Evolutionary conservation across 2,113 vertebrate species (phyloP).

Genomic region (Eublepharis macularius): DNA sequence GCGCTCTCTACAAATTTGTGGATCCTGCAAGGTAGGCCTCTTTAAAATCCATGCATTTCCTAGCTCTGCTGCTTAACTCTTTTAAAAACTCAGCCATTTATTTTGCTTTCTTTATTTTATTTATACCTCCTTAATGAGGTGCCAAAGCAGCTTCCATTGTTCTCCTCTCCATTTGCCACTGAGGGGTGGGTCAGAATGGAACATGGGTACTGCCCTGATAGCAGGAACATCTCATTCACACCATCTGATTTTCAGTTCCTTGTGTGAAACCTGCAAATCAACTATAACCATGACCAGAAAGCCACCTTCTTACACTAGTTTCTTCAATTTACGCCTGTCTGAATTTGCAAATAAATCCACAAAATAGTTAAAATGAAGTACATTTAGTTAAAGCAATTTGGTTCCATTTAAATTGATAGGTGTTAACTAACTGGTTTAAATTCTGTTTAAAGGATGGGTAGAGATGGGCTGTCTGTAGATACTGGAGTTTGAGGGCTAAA

Average conservation of each 20-base stretch:
- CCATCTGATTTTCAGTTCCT: background rate
- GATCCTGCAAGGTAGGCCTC: conserved; percentile 84
- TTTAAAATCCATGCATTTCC: conserved; percentile 14
- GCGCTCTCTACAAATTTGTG: conserved; percentile 84
- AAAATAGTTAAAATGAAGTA: background rate
- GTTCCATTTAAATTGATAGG: background rate
- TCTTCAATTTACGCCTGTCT: background rate
- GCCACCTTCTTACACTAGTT: background rate
- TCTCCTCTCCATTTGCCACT: too few species aligned
- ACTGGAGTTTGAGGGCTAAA: too few species aligned
- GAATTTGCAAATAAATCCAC: background rate
- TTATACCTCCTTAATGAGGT: background rate
- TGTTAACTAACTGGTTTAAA: background rate
- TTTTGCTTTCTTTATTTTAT: too few species aligned
- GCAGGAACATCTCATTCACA: background rate
- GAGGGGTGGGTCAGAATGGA: background rate
- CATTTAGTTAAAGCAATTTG: background rate
- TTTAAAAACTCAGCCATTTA: background rate
- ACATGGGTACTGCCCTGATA: background rate
- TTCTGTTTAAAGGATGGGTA: background rate
- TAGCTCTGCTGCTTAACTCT: conserved; percentile 2
- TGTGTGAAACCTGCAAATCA: background rate
- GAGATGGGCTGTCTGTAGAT: background rate
- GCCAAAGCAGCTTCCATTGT: too few species aligned
- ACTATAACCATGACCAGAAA: background rate